Conservation (phyloP, 2,113 vertebrate genomes). For the Anthoscopus minutus region DNA sequence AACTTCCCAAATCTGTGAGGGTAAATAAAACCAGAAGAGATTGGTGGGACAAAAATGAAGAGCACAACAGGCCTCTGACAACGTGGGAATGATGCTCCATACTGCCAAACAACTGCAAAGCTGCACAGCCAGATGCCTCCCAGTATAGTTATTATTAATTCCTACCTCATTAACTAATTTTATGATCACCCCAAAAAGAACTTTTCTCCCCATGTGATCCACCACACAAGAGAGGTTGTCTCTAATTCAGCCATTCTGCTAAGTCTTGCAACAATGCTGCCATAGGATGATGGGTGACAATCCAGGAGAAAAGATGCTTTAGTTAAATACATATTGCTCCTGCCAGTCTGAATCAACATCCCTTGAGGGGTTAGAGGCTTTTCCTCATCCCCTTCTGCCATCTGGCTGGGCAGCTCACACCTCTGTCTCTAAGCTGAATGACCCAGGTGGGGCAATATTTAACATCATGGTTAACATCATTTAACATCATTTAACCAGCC, state of each 20-base stretch:
- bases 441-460: background rate
- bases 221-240: background rate
- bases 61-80: background rate
- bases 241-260: background rate
- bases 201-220: background rate
- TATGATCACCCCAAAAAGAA: background rate
- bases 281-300: background rate
- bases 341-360: background rate
- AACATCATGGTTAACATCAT: too few species aligned
- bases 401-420: background rate
- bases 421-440: background rate
- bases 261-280: background rate
- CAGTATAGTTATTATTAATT: background rate
- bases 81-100: accelerated
- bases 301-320: background rate
- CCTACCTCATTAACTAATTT: background rate
- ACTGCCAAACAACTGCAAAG: background rate
- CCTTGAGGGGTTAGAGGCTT: background rate
- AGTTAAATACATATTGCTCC: background rate
- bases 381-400: background rate
- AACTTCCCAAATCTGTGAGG: background rate
- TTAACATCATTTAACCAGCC: too few species aligned
- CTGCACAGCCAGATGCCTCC: background rate
- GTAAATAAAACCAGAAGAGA: background rate
- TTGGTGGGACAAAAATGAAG: background rate